Percentiles rank a stretch among this genome's conserved stretches.
Evolutionary conservation across 2,113 vertebrate species (phyloP).

Genomic region (Delphinus delphis): DNA sequence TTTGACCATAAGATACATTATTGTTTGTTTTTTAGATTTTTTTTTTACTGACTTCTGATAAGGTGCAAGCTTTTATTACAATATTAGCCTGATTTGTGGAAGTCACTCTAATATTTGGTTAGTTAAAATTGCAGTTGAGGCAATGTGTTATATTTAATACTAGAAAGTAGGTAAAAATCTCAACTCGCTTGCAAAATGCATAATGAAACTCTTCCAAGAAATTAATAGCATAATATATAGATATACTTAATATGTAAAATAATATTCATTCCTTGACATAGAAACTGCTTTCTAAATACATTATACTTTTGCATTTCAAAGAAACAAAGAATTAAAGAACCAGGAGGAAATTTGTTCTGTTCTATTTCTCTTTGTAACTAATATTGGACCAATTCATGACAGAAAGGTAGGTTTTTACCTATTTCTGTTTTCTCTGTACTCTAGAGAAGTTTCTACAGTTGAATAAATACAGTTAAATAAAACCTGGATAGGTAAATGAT

Average conservation of each 20-base stretch:
- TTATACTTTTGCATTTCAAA: not conserved
- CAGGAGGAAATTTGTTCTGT: not conserved
- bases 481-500: not conserved
- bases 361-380: not conserved
- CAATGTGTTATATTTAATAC: slow-evolving; percentile 60
- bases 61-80: slow-evolving; percentile 40
- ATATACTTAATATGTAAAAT: not conserved
- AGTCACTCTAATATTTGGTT: slow-evolving; percentile 42
- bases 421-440: not conserved
- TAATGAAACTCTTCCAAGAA: slow-evolving; percentile 61
- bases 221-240: not conserved
- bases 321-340: not conserved
- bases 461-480: not conserved
- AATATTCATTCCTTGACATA: not conserved
- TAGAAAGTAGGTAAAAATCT: slow-evolving; percentile 43
- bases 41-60: slow-evolving; percentile 32
- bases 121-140: slow-evolving; percentile 55
- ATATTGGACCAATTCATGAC: not conserved
- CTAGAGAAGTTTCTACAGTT: not conserved
- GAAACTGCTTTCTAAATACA: not conserved
- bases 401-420: not conserved
- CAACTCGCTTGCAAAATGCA: not conserved
- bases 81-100: slow-evolving; percentile 50
- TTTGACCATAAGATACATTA: not conserved
- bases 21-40: slow-evolving; percentile 28